Conservation (phyloP, 2,113 vertebrate genomes). For the Clupea harengus region DNA sequence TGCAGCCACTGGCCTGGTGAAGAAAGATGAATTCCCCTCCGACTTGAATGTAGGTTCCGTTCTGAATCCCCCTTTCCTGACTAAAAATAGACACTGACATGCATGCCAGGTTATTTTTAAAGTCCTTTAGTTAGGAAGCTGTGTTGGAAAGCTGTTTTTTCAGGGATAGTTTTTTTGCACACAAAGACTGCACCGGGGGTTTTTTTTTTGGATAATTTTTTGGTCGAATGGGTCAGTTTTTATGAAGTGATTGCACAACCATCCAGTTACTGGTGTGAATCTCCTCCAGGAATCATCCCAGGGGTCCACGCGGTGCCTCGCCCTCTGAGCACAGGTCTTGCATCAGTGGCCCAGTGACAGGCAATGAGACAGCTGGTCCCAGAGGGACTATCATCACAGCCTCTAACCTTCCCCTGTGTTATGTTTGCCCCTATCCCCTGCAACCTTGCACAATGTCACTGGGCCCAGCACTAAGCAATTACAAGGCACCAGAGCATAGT, state of each 20-base stretch:
- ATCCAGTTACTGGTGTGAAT: background rate
- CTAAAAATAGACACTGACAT: background rate
- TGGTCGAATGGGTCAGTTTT: background rate
- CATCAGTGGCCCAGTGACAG: background rate
- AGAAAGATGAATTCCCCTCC: constrained; percentile 92
- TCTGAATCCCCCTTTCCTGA: background rate
- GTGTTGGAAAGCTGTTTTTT: background rate
- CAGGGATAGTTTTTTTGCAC: background rate
- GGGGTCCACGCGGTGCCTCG: background rate
- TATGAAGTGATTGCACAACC: background rate
- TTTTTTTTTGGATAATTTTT: background rate
- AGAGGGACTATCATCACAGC: background rate
- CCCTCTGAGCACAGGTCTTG: background rate
- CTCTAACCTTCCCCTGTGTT: background rate
- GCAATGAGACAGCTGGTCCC: background rate
- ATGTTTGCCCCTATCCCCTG: background rate
- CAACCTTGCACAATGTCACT: constrained; percentile 50
- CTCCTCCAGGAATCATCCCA: background rate
- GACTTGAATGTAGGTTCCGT: constrained; percentile 85
- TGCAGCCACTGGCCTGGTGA: constrained; percentile 90
- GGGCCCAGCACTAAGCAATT: constrained; percentile 18
- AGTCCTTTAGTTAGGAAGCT: background rate
- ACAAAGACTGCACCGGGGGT: background rate
- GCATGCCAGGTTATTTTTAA: background rate
- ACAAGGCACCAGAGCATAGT: background rate